phyloP scores from a whole-genome alignment of 2,797 vertebrate species.

The Sitta carolinensis region DNA sequence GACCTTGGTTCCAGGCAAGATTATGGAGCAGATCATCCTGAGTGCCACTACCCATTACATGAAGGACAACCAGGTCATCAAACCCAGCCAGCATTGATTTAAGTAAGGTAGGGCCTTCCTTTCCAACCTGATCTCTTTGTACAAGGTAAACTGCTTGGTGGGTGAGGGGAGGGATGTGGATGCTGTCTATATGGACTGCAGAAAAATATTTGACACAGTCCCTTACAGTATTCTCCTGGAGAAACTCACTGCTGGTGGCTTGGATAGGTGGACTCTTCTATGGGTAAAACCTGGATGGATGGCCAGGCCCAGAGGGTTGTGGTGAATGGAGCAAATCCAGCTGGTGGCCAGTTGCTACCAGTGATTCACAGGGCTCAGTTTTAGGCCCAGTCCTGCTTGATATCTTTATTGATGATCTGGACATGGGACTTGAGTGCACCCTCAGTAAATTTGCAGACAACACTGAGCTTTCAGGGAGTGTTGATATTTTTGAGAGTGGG shows the following conservation, averaged over 20 bases:
- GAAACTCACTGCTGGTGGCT: neutral
- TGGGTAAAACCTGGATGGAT: neutral
- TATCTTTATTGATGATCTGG: neutral
- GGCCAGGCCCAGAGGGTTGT: neutral
- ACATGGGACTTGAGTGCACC: neutral
- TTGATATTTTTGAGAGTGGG: neutral
- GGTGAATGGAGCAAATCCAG: neutral
- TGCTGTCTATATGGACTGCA: neutral
- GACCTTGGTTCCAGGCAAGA: neutral
- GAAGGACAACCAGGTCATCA: neutral
- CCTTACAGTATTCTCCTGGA: neutral
- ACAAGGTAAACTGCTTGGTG: neutral
- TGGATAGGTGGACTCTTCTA: neutral
- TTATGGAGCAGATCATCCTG: neutral
- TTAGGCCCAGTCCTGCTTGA: neutral
- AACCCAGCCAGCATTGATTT: neutral
- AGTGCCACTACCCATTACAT: neutral
- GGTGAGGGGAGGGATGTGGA: neutral
- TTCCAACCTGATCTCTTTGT: neutral
- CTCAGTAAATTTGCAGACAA: neutral
- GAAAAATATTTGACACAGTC: neutral
- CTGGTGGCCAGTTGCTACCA: accelerated
- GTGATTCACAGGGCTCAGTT: neutral
- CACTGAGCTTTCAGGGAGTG: neutral
- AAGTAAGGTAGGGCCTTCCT: neutral